phyloP scores from a whole-genome alignment of 2,113 vertebrate genomes.

The Furnarius figulus region DNA sequence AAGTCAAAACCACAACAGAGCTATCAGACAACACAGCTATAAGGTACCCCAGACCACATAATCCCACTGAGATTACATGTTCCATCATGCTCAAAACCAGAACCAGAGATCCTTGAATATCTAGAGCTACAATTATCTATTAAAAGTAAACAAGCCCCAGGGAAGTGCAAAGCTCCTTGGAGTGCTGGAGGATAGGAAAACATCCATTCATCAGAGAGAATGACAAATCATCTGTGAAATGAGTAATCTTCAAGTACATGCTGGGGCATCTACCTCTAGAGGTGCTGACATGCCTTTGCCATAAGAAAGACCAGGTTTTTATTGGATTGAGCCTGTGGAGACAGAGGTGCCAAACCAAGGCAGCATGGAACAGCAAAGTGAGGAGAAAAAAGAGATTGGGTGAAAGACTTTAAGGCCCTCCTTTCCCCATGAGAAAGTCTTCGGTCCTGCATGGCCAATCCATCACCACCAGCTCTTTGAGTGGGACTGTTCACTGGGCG shows the following conservation, averaged over 20 bases:
- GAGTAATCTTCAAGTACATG: background rate
- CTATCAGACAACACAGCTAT: background rate
- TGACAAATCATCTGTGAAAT: background rate
- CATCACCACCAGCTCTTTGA: background rate
- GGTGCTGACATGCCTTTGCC: background rate
- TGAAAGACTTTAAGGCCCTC: background rate
- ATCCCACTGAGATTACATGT: background rate
- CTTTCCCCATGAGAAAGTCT: background rate
- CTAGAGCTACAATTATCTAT: background rate
- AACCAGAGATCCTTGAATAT: background rate
- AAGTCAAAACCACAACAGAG: background rate
- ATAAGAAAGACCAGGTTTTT: background rate
- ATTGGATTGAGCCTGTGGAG: background rate
- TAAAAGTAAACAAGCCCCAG: background rate
- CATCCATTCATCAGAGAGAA: background rate
- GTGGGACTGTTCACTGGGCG: background rate
- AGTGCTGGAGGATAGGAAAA: background rate
- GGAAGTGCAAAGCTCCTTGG: background rate
- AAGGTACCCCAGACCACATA: background rate
- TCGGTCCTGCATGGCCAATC: background rate
- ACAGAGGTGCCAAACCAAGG: background rate
- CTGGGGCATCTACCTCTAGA: background rate
- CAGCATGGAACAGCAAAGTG: background rate
- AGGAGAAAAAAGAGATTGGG: background rate
- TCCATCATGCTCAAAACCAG: background rate